Base-by-base conservation (phyloP, 2,888 invertebrate species). In the Drepana falcataria region DNA sequence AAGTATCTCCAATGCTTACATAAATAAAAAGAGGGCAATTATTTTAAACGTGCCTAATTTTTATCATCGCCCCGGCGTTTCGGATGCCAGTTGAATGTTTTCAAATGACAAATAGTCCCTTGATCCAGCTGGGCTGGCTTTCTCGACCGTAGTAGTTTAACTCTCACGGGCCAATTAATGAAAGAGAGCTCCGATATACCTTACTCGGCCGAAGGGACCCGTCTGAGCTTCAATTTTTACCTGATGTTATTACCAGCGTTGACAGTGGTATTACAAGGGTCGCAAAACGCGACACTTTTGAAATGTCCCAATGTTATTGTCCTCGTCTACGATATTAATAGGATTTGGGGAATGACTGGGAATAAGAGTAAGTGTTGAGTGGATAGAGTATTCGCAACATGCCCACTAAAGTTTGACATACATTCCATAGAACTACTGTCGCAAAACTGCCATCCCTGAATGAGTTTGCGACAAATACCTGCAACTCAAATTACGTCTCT, bases 171-270 rank as follows among this genome's bases (percentile, higher is more conserved):
- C 81, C 82, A 85, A 87, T 85, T 86, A 84, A 83, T 76, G 80
- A 81, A 75, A 80, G 83, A 83, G 86, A 85, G 75, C 73, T 72
- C 75, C 70, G 77, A 83, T 82, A 79, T 77, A 61, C 66, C 80
- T 66, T 70, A 77, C 73, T 76, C 79, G 69, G 63, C 67, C 63
- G 62, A 71, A 73, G 80, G 83, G 84, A 79, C 80, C 78, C 79
- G 73, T 78, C 83, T 66, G 75, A 77, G 75, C 75, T 75, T 76
- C 75, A 82, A 84, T 85, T 89, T 89, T 87, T 90, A 89, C 89
- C 89, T 89, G 90, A 81, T 77, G 80, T 84, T 83, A 85, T 84
- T 81, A 80, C 81, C 68, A 74, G 73, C 79, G 85, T 79, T 83
- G 87, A 86, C 85, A 84, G 80, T 81, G 75, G 80, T 75, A 79